A percentile compares a stretch with the other conserved stretches of the same genome.
These are phyloP conservation scores for Pagrus major DNA, from an alignment of 2,113 vertebrate species.

Conservation along the genomic window DNA sequence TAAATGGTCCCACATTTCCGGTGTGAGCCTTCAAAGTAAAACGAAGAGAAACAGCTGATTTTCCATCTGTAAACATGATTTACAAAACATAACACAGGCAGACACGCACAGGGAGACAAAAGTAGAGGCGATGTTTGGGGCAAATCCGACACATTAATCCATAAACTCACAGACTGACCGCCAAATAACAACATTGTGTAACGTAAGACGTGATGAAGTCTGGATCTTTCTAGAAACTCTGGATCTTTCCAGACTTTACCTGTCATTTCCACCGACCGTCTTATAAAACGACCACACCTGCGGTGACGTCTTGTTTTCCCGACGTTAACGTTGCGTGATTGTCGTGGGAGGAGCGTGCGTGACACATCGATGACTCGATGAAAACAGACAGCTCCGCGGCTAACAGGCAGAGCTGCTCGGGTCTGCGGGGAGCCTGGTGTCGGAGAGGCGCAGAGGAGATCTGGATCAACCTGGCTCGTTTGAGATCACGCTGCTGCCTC, in stretches of 20 bases:
- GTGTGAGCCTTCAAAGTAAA: neutral
- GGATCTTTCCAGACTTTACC: neutral
- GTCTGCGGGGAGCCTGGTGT: neutral
- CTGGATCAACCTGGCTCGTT: neutral
- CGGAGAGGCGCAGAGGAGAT: neutral
- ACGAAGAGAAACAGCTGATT: neutral
- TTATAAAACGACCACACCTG: slow-evolving; percentile 1
- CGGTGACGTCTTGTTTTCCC: neutral
- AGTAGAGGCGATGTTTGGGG: no score
- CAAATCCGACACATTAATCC: no score
- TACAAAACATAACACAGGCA: neutral
- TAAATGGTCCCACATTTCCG: neutral
- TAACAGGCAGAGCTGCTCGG: neutral
- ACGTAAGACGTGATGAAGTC: neutral
- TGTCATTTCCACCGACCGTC: neutral
- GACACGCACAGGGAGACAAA: neutral
- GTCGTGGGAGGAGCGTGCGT: slow-evolving; percentile 32
- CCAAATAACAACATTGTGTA: neutral
- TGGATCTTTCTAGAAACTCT: neutral
- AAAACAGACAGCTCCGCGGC: slow-evolving; percentile 38
- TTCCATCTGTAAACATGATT: neutral
- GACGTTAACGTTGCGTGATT: neutral
- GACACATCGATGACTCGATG: slow-evolving; percentile 60
- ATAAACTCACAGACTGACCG: neutral
- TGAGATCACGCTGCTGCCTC: neutral